A percentile compares a stretch with the other conserved stretches of the same genome.
Conservation (phyloP, 2,888 invertebrate genomes). For the Fragum fragum region DNA sequence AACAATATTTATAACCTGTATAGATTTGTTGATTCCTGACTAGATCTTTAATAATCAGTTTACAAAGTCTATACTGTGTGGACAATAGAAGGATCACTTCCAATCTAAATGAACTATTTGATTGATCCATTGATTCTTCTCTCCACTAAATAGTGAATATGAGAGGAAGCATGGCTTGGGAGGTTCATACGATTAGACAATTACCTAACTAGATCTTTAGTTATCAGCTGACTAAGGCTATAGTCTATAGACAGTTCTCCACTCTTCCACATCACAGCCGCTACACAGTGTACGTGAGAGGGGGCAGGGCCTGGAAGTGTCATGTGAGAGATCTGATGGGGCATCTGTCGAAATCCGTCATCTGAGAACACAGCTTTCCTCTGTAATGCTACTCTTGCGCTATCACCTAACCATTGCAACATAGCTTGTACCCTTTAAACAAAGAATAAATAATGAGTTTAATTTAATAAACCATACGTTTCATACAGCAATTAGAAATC, state of each 20-base stretch:
- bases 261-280: conserved; percentile 92
- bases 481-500: too few relatives aligned
- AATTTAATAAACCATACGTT: too few relatives aligned
- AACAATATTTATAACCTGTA: too few relatives aligned
- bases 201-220: conserved; percentile 92
- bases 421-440: conserved; percentile 86
- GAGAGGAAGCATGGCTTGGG: background rate
- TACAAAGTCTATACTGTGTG: too few relatives aligned
- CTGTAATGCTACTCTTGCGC: conserved; percentile 87
- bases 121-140: too few relatives aligned
- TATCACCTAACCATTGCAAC: conserved; percentile 91
- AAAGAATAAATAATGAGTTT: too few relatives aligned
- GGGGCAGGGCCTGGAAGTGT: conserved; percentile 82
- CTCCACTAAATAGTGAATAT: background rate
- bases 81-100: too few relatives aligned
- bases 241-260: conserved; percentile 77
- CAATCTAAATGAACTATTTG: too few relatives aligned
- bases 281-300: conserved; percentile 90
- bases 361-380: conserved; percentile 65
- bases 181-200: background rate
- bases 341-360: conserved; percentile 63
- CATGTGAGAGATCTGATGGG: conserved; percentile 45
- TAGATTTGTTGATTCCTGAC: too few relatives aligned
- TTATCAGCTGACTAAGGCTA: conserved; percentile 91
- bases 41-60: too few relatives aligned